A percentile compares a stretch with the other conserved stretches of the same genome.
Conservation (phyloP, 2,888 invertebrate species). For the Metacarcinus magister region DNA sequence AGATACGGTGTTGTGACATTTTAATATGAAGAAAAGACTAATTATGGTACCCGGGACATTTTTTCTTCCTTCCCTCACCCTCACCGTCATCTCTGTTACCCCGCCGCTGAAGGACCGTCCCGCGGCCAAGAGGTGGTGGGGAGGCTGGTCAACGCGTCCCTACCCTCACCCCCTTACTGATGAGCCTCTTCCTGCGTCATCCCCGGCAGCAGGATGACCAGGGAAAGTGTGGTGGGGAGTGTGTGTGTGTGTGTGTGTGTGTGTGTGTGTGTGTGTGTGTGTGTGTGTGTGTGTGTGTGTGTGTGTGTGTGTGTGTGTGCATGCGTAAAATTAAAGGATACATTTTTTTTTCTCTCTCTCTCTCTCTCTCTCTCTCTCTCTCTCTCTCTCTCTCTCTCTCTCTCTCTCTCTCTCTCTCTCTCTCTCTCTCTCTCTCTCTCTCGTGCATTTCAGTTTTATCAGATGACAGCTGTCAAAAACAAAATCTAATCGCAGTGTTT, state of each 20-base stretch:
- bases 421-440: too few relatives aligned
- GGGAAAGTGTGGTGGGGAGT: neutral
- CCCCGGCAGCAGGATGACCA: neutral
- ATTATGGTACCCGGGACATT: slow-evolving; percentile 67
- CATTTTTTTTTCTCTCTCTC: neutral
- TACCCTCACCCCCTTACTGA: slow-evolving; percentile 3
- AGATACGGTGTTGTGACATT: slow-evolving; percentile 80
- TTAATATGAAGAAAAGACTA: slow-evolving; percentile 80
- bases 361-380: slow-evolving; percentile 23
- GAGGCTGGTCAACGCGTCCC: neutral
- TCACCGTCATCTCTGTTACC: neutral
- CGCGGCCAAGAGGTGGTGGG: neutral
- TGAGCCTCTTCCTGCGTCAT: neutral
- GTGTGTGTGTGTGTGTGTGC: neutral
- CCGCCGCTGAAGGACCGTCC: neutral
- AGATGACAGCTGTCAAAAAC: too few relatives aligned
- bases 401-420: slow-evolving; percentile 49
- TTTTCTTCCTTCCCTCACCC: slow-evolving; percentile 46
- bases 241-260: neutral
- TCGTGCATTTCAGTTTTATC: too few relatives aligned
- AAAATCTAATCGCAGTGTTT: too few relatives aligned
- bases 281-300: neutral
- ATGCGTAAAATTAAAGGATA: neutral
- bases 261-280: neutral
- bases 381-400: slow-evolving; percentile 58